Conservation (phyloP, 2,888 invertebrate genomes). For the Agapostemon virescens region DNA sequence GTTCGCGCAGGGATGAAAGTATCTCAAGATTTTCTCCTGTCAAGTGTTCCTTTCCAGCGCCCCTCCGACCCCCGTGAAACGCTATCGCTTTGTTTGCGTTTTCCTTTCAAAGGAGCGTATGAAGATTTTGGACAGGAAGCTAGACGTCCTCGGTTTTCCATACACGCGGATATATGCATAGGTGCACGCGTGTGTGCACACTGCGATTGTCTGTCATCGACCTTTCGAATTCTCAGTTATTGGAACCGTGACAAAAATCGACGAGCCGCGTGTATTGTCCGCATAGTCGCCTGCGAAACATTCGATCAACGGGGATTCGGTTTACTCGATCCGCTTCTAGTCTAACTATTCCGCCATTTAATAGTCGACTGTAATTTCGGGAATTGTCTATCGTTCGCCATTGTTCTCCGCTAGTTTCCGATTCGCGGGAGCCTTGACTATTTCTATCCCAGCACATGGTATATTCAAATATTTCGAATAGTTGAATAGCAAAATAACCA, state of each 20-base stretch:
- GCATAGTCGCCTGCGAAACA: neutral
- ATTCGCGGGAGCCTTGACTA: too few species aligned
- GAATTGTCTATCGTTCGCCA: neutral
- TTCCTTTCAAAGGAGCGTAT: constrained; percentile 42
- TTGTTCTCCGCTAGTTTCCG: neutral
- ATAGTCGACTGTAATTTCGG: neutral
- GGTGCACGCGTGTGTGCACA: neutral
- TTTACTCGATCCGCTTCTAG: neutral
- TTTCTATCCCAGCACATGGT: too few species aligned
- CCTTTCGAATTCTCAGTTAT: neutral
- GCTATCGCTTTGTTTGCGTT: constrained; percentile 62
- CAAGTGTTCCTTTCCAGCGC: constrained; percentile 49
- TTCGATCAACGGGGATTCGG: constrained; percentile 2
- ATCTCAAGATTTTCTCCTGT: constrained; percentile 58
- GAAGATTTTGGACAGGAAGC: constrained; percentile 46
- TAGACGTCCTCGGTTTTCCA: constrained; percentile 23
- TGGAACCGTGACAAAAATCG: constrained; percentile 24
- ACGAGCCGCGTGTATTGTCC: neutral
- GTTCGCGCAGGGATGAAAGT: constrained; percentile 49
- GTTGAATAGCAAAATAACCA: too few species aligned
- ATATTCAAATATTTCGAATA: too few species aligned
- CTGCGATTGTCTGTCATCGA: neutral
- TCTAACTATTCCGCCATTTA: neutral
- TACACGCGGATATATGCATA: neutral
- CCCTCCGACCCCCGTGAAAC: constrained; percentile 24